Evolutionary conservation across 2,888 invertebrate genomes (phyloP).

Genomic region (Dolomedes plantarius): DNA sequence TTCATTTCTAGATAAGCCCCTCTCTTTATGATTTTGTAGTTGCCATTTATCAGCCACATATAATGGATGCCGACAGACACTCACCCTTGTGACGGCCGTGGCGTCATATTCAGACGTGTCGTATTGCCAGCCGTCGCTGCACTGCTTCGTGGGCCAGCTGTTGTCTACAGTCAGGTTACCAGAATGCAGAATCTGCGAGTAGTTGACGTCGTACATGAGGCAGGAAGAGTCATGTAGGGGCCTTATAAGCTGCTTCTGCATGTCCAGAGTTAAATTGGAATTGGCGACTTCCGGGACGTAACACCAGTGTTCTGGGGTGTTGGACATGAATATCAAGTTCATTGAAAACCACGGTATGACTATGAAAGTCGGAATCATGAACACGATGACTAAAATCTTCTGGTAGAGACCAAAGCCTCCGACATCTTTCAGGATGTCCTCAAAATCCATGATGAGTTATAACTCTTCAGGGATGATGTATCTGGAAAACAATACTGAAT

Average conservation of each 20-base stretch:
- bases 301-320: conserved; percentile 84
- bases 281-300: conserved; percentile 81
- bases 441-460: conserved; percentile 73
- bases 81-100: no score
- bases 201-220: conserved; percentile 87
- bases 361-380: conserved; percentile 92
- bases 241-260: conserved; percentile 22
- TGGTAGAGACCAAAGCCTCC: conserved; percentile 94
- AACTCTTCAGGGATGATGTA: no score
- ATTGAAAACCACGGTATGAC: conserved; percentile 84
- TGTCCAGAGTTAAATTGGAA: conserved; percentile 20
- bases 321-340: conserved; percentile 58
- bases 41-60: no score
- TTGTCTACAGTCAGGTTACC: conserved; percentile 75
- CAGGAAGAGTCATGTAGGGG: conserved; percentile 76
- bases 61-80: no score
- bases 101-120: conserved; percentile 83
- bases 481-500: no score
- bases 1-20: no score
- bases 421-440: conserved; percentile 82
- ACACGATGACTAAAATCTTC: conserved; percentile 84
- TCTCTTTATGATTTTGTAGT: no score
- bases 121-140: conserved; percentile 85
- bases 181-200: conserved; percentile 73
- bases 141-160: conserved; percentile 79